Evolutionary conservation across 1,140 invertebrate genomes (phyloP), one percentile per base, ranked within the genome.

Genomic region (Leptinotarsa lineolata): DNA sequence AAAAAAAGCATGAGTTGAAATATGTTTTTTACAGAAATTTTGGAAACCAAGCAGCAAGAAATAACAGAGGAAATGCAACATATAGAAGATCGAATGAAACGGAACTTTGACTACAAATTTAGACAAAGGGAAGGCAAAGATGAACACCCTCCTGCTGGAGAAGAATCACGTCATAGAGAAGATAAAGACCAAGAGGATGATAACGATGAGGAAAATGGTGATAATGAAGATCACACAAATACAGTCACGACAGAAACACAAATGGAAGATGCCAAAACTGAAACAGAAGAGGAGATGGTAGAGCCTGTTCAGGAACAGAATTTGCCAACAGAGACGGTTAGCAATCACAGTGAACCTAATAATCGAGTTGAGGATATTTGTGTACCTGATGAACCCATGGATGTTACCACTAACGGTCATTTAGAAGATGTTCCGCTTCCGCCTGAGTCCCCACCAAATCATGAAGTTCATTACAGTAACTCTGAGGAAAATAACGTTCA

Each of bases 21-120:
- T 69, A 44, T 58, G 20, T 44, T 70, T 74, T 72, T 81, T 82
- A 44, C 78, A 88, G 87, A 86, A 77, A 85, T 82, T 64, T 84
- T 88, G 80, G 81, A 84, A 16, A 86, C 80, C n/a, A 79, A 80
- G 69, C 74, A 80, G 18, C 70, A 80, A 61, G 71, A 78, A 68
- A 77, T 84, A 13, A 74, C 79, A 73, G 78, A 81, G 18, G 83
- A 85, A 71, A 67, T 85, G 20, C 72, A 74, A 68, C 75, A 79
- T 24, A 83, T 84, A 45, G 83, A 83, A 72, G 77, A 82, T 18
- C 67, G 80, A 61, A 81, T 82, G 76, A 83, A 81, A 66, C 77
- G 73, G 15, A 81, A 79, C 48, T 83, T 82, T 72, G 80, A 81
- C 70, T 58, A 63, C 12, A 77, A 73, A 70, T 74, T 72, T 18